Conservation (phyloP, 1,140 invertebrate genomes). For the Drosophila kurseongensis region DNA sequence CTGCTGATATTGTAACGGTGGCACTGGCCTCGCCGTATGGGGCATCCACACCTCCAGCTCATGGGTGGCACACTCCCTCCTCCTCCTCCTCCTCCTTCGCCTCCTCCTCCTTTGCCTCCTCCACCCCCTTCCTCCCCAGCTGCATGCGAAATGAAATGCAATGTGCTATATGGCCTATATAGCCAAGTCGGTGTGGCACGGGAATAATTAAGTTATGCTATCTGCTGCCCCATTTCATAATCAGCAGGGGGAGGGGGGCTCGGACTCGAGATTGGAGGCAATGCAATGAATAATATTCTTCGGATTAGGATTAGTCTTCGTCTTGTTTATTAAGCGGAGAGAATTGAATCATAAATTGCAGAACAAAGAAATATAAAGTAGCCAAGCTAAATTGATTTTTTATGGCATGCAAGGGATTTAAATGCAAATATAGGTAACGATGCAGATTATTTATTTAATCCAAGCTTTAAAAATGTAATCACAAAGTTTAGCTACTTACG, state of each 20-base stretch:
- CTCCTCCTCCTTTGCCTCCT: conserved; percentile 4
- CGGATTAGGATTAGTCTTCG: conserved; percentile 32
- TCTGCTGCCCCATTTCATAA: conserved; percentile 41
- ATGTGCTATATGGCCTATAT: conserved; percentile 45
- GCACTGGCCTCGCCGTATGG: conserved; percentile 72
- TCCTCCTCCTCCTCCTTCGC: not conserved
- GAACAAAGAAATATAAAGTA: conserved; percentile 19
- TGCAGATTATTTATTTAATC: not conserved
- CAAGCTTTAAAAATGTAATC: not conserved
- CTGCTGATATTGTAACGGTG: conserved; percentile 72
- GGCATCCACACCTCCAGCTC: conserved; percentile 66
- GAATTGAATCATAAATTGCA: conserved; percentile 27
- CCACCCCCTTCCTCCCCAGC: not conserved
- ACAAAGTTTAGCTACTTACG: not conserved
- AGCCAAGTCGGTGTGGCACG: conserved; percentile 13
- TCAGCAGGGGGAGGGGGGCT: conserved; percentile 2
- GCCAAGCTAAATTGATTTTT: conserved; percentile 13
- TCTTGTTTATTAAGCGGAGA: conserved; percentile 27
- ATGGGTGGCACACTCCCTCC: conserved; percentile 56
- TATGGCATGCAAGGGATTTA: not conserved
- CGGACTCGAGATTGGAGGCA: conserved; percentile 15
- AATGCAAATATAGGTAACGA: not conserved
- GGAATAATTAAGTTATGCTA: conserved; percentile 48
- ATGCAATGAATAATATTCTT: conserved; percentile 26
- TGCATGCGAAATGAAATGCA: conserved; percentile 46